phyloP scores from a whole-genome alignment of 2,888 invertebrate genomes.

The Scrobipalpa atriplicella region DNA sequence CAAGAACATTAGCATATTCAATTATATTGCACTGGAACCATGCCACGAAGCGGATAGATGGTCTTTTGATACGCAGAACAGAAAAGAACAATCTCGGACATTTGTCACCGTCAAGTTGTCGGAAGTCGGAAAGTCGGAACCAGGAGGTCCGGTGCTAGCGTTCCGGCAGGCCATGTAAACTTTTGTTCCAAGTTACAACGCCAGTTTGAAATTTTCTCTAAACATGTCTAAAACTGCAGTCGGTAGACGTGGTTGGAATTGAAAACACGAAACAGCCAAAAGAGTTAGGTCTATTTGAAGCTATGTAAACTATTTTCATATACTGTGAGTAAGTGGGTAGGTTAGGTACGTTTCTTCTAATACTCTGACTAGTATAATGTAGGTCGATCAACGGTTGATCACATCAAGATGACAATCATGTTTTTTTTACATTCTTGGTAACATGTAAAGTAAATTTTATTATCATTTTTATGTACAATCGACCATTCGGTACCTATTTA shows the following conservation, averaged over 20 bases:
- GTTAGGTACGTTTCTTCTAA: too few species aligned
- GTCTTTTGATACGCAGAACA: conserved; percentile 23
- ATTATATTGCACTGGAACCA: conserved; percentile 15
- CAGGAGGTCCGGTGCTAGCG: conserved; percentile 36
- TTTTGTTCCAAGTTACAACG: conserved; percentile 25
- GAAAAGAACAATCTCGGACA: conserved; percentile 43
- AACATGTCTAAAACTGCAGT: conserved; percentile 14
- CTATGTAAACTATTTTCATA: too few species aligned
- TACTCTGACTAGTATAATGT: too few species aligned
- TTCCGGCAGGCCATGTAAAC: conserved; percentile 18
- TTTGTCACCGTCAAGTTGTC: conserved; percentile 60
- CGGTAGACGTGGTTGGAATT: conserved; percentile 6
- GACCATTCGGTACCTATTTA: too few species aligned
- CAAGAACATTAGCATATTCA: conserved; percentile 24
- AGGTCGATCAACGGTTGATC: too few species aligned
- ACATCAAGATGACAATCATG: too few species aligned
- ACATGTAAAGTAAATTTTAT: too few species aligned
- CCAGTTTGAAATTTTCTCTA: conserved; percentile 20
- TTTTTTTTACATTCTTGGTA: too few species aligned
- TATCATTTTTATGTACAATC: too few species aligned
- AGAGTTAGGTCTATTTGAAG: background rate
- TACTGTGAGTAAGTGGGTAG: too few species aligned
- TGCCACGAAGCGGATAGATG: conserved; percentile 22
- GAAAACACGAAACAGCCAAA: background rate
- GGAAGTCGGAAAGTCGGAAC: conserved; percentile 44